Percentiles rank a stretch among this genome's conserved stretches.
phyloP scores from a whole-genome alignment of 2,888 invertebrate species.

The Scaptomyza cyrtandrae region DNA sequence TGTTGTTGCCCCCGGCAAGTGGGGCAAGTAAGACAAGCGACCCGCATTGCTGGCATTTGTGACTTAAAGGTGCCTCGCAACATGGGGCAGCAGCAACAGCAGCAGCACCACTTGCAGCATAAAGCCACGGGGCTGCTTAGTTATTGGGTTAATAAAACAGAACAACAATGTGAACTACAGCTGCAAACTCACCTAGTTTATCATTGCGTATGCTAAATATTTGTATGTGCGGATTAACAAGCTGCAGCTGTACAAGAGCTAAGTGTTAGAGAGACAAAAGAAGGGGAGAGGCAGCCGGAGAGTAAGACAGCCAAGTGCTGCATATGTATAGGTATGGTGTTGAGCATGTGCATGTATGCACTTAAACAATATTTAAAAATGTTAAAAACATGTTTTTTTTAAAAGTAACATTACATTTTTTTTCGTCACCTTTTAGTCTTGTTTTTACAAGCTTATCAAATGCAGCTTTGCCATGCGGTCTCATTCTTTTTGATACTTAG shows the following conservation, averaged over 20 bases:
- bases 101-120: conserved; percentile 2
- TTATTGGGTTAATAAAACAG: conserved; percentile 80
- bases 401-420: too few relatives aligned
- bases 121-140: conserved; percentile 58
- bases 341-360: background rate
- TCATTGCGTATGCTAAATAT: conserved; percentile 64
- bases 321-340: background rate
- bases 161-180: conserved; percentile 37
- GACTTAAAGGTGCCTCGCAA: conserved; percentile 54
- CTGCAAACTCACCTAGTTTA: conserved; percentile 62
- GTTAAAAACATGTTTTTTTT: too few relatives aligned
- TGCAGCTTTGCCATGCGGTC: background rate
- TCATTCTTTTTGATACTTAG: background rate
- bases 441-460: background rate
- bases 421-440: too few relatives aligned
- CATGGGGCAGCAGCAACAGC: conserved; percentile 13
- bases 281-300: too few relatives aligned
- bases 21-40: conserved; percentile 50
- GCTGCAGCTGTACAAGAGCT: conserved; percentile 41
- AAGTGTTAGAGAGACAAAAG: background rate
- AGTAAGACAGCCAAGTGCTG: conserved; percentile 33
- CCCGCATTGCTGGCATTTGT: conserved; percentile 72
- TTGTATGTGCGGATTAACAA: conserved; percentile 72
- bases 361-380: too few relatives aligned
- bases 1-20: conserved; percentile 57